Percentiles rank a stretch among this genome's conserved stretches.
Conservation (phyloP, 1,140 invertebrate species). For the Thaumatotibia leucotreta region DNA sequence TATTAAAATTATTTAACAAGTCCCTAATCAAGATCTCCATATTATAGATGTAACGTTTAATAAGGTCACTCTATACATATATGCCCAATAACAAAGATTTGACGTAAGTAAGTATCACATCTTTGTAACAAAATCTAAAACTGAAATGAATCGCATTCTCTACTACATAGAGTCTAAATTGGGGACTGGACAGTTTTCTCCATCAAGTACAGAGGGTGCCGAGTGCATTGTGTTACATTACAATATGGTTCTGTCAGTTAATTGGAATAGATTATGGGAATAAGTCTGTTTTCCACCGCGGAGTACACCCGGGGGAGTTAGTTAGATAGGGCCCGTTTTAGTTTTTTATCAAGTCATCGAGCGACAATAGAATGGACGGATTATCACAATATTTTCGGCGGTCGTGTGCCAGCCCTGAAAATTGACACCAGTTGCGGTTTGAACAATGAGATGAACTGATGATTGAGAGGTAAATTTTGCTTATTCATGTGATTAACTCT, state of each 20-base stretch:
- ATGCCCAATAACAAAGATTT: not conserved
- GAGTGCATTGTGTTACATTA: constrained; percentile 73
- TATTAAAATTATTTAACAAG: not conserved
- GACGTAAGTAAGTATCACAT: not conserved
- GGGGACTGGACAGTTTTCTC: not conserved
- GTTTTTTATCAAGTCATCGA: constrained; percentile 74
- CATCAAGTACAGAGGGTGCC: constrained; percentile 38
- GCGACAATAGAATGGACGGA: constrained; percentile 57
- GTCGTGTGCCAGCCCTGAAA: constrained; percentile 54
- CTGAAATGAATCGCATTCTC: constrained; percentile 14
- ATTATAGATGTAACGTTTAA: not conserved
- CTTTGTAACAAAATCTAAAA: not conserved
- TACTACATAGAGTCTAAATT: constrained; percentile 18
- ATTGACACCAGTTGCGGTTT: constrained; percentile 38
- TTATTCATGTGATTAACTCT: constrained; percentile 29
- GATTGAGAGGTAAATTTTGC: constrained; percentile 15
- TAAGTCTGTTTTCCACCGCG: constrained; percentile 40
- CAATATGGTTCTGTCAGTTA: constrained; percentile 75
- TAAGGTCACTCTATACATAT: not conserved
- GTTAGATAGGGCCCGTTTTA: constrained; percentile 43
- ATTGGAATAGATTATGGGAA: constrained; percentile 77
- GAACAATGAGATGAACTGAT: constrained; percentile 25
- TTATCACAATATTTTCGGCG: constrained; percentile 71
- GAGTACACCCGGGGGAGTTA: constrained; percentile 59
- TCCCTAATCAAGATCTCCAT: too few species aligned